These are phyloP conservation scores for Pachyseris speciosa DNA, from an alignment of 64 coral and sea anemone genomes.

Conservation along the genomic window DNA sequence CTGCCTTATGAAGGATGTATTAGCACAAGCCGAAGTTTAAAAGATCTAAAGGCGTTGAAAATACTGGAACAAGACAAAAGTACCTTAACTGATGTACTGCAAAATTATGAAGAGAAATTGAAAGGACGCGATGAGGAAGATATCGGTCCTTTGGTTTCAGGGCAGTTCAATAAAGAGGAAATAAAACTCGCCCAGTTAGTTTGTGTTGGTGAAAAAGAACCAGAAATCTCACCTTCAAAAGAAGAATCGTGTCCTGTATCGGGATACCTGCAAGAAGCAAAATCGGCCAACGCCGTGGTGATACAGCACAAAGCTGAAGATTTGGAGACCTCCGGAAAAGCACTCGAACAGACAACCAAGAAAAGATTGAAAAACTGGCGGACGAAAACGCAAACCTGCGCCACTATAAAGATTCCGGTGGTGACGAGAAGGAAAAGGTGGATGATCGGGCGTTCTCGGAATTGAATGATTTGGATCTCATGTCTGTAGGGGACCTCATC, in stretches of 20 bases:
- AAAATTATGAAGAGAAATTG: not conserved
- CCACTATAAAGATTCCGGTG: not conserved
- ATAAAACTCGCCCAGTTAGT: conserved; percentile 6
- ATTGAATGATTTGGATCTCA: not conserved
- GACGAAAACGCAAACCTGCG: not conserved
- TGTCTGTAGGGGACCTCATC: not conserved
- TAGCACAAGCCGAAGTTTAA: not conserved
- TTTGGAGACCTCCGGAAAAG: conserved; percentile 45
- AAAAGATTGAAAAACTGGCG: too few relatives aligned
- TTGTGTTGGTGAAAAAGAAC: not conserved
- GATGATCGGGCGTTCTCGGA: not conserved
- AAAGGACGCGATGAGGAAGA: not conserved
- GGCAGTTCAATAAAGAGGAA: not conserved
- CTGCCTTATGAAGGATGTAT: not conserved
- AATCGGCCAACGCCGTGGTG: too few relatives aligned
- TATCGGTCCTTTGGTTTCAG: not conserved
- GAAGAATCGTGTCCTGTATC: not conserved
- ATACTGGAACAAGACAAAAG: not conserved
- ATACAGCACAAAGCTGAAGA: too few relatives aligned
- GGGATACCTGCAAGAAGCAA: not conserved
- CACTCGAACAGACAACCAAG: too few relatives aligned
- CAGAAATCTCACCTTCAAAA: not conserved
- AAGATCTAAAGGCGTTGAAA: not conserved
- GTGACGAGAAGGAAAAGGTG: not conserved
- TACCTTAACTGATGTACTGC: not conserved